Conservation (phyloP, 2,113 vertebrate species). For the Callocephalon fimbriatum region DNA sequence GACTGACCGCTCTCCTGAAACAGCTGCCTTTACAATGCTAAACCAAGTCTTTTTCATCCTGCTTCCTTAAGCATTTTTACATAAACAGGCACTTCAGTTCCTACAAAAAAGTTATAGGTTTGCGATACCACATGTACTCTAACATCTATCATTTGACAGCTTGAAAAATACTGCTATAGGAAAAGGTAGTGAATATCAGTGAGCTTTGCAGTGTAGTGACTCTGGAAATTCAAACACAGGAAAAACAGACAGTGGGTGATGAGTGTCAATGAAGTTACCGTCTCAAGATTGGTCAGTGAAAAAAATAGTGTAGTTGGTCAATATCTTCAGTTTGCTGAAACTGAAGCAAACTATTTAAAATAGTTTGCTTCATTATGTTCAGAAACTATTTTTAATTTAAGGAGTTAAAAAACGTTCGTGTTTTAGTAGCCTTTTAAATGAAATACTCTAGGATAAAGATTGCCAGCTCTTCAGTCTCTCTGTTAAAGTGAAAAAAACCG, state of each 20-base stretch:
- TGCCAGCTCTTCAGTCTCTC: conserved; percentile 27
- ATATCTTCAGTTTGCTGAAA: not conserved
- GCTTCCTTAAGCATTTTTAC: not conserved
- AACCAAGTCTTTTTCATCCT: not conserved
- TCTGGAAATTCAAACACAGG: not conserved
- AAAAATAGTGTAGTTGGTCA: conserved; percentile 18
- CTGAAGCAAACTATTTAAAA: not conserved
- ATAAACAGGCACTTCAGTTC: not conserved
- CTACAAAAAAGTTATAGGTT: not conserved
- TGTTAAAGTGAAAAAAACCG: conserved; percentile 28
- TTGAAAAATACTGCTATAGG: not conserved
- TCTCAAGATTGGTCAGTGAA: conserved; percentile 36
- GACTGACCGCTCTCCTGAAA: not conserved
- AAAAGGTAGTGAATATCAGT: not conserved
- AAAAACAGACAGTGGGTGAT: not conserved
- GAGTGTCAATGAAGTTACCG: not conserved
- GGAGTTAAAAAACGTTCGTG: not conserved
- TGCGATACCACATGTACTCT: not conserved
- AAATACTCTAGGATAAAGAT: conserved; percentile 52
- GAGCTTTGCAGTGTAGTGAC: not conserved
- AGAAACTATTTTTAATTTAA: conserved; percentile 69
- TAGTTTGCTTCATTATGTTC: conserved; percentile 42
- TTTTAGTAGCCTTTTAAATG: conserved; percentile 63
- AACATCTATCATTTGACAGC: not conserved
- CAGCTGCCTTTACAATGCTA: not conserved